Evolutionary conservation across 2,888 invertebrate genomes (phyloP), one percentile per base, ranked within the genome.

Genomic region (Therioaphis trifolii): DNA sequence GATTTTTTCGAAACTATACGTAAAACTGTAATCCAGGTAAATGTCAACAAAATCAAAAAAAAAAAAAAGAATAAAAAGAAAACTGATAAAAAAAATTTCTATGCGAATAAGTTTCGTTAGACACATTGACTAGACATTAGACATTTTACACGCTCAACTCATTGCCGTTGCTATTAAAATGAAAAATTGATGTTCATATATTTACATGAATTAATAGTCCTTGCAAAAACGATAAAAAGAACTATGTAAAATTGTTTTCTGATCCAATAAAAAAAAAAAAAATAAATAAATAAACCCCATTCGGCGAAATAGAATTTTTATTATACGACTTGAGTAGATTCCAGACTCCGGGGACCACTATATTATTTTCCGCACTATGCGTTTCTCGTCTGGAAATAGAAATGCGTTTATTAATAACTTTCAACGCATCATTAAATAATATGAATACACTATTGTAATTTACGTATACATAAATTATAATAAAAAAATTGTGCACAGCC

Each of bases 111-210:
- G 29, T 29, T 52, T 29, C 27, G 49, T n/a, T n/a, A 0, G 3
- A 2, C 5, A 18, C 63, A 12, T 35, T 3, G n/a, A 4, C 35
- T 9, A 15, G 5, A 49, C 14, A 49, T n/a, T 18, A n/a, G n/a
- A n/a, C n/a, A n/a, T n/a, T n/a, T n/a, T n/a, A n/a, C n/a, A n/a
- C n/a, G n/a, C n/a, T n/a, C 35, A 35, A 7, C 35, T 35, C 35
- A 35, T 5, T 35, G 35, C n/a, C n/a, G n/a, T n/a, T n/a, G 35
- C 35, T 35, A 24, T 49, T 18, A 49, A 4, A 21, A 14, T 1
- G 24, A 21, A 58, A 74, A 77, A n/a, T 29, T 49, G 49, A 72
- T n/a, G 72, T 52, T 29, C 52, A 52, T n/a, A 52, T 49, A 49
- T 24, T n/a, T 46, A 29, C 29, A 46, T 29, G 14, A n/a, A 46